Base-by-base conservation (phyloP, 2,113 vertebrate genomes). In the Rostratula benghalensis region DNA sequence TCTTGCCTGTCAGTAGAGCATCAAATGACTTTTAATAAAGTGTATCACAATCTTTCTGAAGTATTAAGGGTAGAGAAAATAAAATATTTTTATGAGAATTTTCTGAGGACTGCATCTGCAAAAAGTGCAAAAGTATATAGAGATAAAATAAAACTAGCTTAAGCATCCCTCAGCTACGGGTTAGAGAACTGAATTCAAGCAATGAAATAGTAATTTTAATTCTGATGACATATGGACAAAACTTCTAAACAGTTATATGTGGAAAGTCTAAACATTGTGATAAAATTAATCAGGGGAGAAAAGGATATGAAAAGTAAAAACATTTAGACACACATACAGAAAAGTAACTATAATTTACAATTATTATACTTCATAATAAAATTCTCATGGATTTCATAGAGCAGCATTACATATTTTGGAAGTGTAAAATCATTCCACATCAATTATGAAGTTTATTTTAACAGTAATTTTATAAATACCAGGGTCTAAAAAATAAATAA, bases 171-270 rank as follows among this genome's bases (percentile, higher is more conserved):
- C 76, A 65, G 30, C 27, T 54, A 59, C 6, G 33, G 43, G 41
- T 82, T 15, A 53, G 57, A 89, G 95, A 93, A 92, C 33, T 57
- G 4, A 87, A 94, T 87, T 92, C 54, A 77, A 85, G 13, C 4
- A 71, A 85, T 31, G 27, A 89, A 90, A 94, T 33, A 94, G 20
- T 73, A 87, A 54, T 90, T 95, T 87, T 50, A 87, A 57, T 89
- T 85, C 18, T 85, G 68, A 85, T 68, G 41, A 87, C 89, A 80
- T 43, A 30, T 7, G 11, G 20, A 51, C 21, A 83, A 28, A 65
- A 85, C 17, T 80, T 90, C 61, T 79, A 90, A 89, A 53, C 25
- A 82, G 12, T 71, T 69, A 61, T 50, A 78, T 64, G 6, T 45
- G 7, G 7, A 27, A 86, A 54, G 18, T 24, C 28, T 27, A 65